These are phyloP conservation scores for Lanius ludovicianus DNA, from an alignment of 2,113 vertebrate genomes.

Conservation along the genomic window DNA sequence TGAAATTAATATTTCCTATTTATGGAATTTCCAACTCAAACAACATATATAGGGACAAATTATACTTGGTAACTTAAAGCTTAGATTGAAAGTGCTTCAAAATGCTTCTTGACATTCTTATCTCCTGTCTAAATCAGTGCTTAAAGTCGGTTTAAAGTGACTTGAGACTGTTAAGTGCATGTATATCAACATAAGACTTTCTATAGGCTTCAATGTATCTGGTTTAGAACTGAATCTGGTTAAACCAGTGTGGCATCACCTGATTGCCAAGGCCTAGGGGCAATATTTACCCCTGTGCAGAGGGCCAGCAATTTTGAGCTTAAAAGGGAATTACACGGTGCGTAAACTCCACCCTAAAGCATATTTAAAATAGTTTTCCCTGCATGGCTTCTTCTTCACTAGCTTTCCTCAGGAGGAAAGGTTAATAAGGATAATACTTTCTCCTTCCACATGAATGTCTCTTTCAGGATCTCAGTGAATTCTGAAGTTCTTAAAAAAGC, in stretches of 20 bases:
- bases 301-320: neutral
- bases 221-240: neutral
- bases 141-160: neutral
- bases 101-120: neutral
- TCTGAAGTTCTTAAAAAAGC: neutral
- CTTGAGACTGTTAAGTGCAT: neutral
- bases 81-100: neutral
- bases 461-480: neutral
- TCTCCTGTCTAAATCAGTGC: neutral
- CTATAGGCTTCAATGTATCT: neutral
- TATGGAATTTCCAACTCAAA: neutral
- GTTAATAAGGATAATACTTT: slow-evolving; percentile 45
- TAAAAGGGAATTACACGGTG: slow-evolving; percentile 36
- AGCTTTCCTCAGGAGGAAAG: slow-evolving; percentile 18
- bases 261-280: neutral
- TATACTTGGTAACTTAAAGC: neutral
- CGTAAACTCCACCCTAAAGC: slow-evolving; percentile 7
- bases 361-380: slow-evolving; percentile 23
- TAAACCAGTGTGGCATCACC: neutral
- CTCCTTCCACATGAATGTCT: neutral
- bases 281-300: neutral
- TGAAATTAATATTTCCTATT: slow-evolving; percentile 5
- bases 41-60: neutral
- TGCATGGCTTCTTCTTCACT: slow-evolving; percentile 16
- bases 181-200: neutral